Evolutionary conservation across 53 echinoderm and acorn worm species (phyloP).

Genomic region (Patiria pectinifera): DNA sequence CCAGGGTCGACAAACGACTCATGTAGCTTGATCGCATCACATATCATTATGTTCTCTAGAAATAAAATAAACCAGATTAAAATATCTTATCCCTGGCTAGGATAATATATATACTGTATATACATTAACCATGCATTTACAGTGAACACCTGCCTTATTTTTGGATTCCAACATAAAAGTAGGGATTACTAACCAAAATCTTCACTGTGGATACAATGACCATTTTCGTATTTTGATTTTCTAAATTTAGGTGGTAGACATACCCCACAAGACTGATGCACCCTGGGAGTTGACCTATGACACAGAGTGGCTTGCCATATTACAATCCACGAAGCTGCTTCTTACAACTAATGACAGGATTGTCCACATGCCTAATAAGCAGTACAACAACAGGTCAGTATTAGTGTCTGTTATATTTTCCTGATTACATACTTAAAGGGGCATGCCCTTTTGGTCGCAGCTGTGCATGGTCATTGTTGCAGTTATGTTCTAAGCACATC

Average conservation of each 20-base stretch:
- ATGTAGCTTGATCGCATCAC: too few relatives aligned
- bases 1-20: too few relatives aligned
- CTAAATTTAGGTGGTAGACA: slow-evolving; percentile 80
- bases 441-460: too few relatives aligned
- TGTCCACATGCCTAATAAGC: slow-evolving; percentile 78
- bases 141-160: too few relatives aligned
- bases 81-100: too few relatives aligned
- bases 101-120: too few relatives aligned
- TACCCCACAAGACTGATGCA: slow-evolving; percentile 79
- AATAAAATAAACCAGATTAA: too few relatives aligned
- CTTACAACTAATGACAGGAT: slow-evolving; percentile 75
- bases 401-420: neutral
- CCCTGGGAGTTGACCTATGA: slow-evolving; percentile 91
- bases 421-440: neutral
- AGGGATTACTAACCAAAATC: neutral
- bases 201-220: neutral
- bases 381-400: slow-evolving; percentile 79
- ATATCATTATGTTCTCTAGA: too few relatives aligned
- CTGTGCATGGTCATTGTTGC: too few relatives aligned
- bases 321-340: slow-evolving; percentile 86
- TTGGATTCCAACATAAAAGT: too few relatives aligned
- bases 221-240: neutral
- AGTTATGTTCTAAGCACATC: neutral
- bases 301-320: slow-evolving; percentile 90
- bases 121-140: too few relatives aligned